Evolutionary conservation across 2,888 invertebrate genomes (phyloP), one percentile per base, ranked within the genome.

Genomic region (Agrotis exclamationis): DNA sequence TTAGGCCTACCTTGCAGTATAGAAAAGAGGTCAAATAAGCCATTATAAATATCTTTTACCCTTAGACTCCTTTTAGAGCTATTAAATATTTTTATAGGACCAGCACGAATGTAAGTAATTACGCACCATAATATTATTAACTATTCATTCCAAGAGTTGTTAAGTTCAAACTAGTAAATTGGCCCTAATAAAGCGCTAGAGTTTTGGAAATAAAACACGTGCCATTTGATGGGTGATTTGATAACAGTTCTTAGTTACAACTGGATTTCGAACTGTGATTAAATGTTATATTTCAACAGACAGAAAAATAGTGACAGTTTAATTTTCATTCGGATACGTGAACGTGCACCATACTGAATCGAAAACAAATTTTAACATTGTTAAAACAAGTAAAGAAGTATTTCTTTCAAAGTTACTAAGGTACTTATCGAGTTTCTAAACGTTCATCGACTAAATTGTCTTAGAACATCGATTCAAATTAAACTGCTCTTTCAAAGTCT

Each of bases 121-220:
- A 85, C 82, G 74, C 82, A 84, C 76, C 79, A 72, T 78, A 74
- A 84, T 68, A 77, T 79, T 82, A 83, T 89, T 81, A 85, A 86
- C 78, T 85, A 86, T 87, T 86, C 81, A 85, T 86, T 82, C 72
- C 60, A 28, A 39, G 72, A 83, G 84, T 89, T 86, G 81, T 87
- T 87, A 87, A 82, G 77, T 85, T 83, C 83, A 84, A 88, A 85
- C 75, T 82, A 85, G 75, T 83, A 86, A 89, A 87, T 87, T 86
- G 84, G 58, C 69, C 70, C 67, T 86, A 85, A 85, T 88, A 83
- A 83, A 79, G 73, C 72, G 76, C 78, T 66, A 74, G n/a, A 84
- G 73, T 78, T 81, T 79, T 76, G 78, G 68, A 76, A 84, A 81
- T 78, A 81, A 85, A 86, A 83, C 77, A 77, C 63, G 70, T 83